phyloP scores from a whole-genome alignment of 2,888 invertebrate genomes.

The Orchestes rusci region DNA sequence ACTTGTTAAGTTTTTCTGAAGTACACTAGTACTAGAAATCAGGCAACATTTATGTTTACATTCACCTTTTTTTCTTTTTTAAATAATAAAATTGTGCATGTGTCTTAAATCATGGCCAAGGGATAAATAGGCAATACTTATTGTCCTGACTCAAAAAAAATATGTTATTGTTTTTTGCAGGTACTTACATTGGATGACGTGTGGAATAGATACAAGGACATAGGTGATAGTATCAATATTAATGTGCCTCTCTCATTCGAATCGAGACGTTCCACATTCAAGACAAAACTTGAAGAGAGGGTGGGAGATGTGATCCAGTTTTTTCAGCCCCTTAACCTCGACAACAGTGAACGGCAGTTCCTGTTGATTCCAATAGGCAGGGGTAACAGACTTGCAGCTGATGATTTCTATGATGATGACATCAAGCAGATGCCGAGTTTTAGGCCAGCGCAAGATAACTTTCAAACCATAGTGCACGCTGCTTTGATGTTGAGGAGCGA shows the following conservation, averaged over 20 bases:
- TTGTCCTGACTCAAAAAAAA: too few relatives aligned
- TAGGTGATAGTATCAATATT: too few relatives aligned
- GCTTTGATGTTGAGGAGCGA: background rate
- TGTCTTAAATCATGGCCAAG: too few relatives aligned
- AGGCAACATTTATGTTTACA: too few relatives aligned
- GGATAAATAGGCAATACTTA: too few relatives aligned
- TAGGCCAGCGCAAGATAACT: background rate
- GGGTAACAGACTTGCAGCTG: background rate
- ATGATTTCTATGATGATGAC: background rate
- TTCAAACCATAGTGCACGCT: background rate
- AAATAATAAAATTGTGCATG: too few relatives aligned
- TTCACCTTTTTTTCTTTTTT: too few relatives aligned
- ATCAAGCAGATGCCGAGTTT: background rate
- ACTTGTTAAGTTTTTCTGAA: too few relatives aligned
- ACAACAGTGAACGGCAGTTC: background rate
- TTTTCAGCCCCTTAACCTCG: background rate
- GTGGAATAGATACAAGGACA: too few relatives aligned
- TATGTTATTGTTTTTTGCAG: too few relatives aligned
- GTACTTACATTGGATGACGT: too few relatives aligned
- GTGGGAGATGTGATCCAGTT: background rate
- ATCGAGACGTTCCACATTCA: background rate
- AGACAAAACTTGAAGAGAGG: background rate
- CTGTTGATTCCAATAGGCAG: background rate
- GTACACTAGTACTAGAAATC: too few relatives aligned
- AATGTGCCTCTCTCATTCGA: background rate